Conservation (phyloP, 2,113 vertebrate genomes). For the Anser cygnoides region DNA sequence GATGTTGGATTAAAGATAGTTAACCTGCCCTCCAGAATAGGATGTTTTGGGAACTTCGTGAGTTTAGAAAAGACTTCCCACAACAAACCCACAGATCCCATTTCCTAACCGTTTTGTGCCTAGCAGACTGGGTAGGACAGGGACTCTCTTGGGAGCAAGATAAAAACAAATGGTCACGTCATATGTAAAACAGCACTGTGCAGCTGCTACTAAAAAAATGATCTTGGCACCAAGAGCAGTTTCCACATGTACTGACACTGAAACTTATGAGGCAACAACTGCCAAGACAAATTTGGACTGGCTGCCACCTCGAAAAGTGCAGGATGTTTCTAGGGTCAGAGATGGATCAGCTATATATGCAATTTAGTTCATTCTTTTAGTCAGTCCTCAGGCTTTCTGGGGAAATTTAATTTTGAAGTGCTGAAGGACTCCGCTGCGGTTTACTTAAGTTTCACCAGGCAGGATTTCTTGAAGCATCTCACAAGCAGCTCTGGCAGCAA, state of each 20-base stretch:
- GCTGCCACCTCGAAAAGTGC: background rate
- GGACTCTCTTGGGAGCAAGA: slow-evolving; percentile 25
- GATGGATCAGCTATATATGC: background rate
- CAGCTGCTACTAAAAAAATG: slow-evolving; percentile 39
- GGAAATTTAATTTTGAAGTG: background rate
- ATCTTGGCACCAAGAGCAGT: slow-evolving; percentile 31
- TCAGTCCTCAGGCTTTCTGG: background rate
- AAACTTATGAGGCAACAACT: background rate
- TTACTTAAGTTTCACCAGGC: background rate
- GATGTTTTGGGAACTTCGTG: slow-evolving; percentile 24
- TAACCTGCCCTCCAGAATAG: slow-evolving; percentile 9
- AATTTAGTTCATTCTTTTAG: background rate
- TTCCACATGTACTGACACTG: slow-evolving; percentile 19
- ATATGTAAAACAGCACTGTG: slow-evolving; percentile 12
- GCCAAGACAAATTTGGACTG: background rate
- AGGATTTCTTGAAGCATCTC: slow-evolving; percentile 4
- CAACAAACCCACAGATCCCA: slow-evolving; percentile 18
- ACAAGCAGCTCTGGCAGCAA: background rate
- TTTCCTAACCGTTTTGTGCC: slow-evolving; percentile 33
- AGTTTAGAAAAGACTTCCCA: slow-evolving; percentile 44
- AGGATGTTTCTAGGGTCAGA: background rate
- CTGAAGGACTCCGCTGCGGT: background rate
- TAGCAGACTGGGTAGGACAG: background rate
- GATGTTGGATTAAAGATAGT: slow-evolving; percentile 27
- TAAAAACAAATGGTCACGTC: slow-evolving; percentile 52